Base-by-base conservation (phyloP, 2,888 invertebrate genomes). In the Blera fallax region DNA sequence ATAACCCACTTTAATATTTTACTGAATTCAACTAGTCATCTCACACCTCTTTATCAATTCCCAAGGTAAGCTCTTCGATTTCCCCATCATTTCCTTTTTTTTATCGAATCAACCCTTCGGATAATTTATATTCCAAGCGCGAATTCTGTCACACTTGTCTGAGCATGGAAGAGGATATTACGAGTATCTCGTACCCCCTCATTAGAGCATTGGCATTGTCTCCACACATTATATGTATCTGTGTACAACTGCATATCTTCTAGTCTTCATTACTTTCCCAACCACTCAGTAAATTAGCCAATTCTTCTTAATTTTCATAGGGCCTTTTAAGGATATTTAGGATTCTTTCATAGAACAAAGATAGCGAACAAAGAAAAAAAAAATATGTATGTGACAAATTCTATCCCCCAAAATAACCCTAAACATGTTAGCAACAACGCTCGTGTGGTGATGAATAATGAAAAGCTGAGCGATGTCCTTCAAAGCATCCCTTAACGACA, bases 391-490 rank as follows among this genome's bases (percentile, higher is more conserved):
- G 45, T 45, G 65, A 67, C 65, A 67, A 56, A 48, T 67, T 58
- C 11, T 18, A 6, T 40, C n/a, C 21, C 18, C 6, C n/a, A 56
- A 27, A 27, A 37, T 67, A 67, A 67, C 58, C 48, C 56, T 67
- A 65, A 58, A 58, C 58, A 76, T 43, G 65, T 58, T 76, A 58
- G 24, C 48, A 32, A 58, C 76, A 48, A 37, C 37, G 58, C 48
- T 76, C 48, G 76, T 58, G 67, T 76, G 76, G 65, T 34, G 45
- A 56, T 67, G 76, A 76, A 76, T 76, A 76, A 76, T 67, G 67
- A 76, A 76, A 65, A 67, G 65, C 76, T 54, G 54, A 64, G 18
- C 54, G 43, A 54, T 74, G 54, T n/a, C 43, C 74, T 50, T 67
- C 67, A 48, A 48, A 58, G 27, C 56, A 58, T 27, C 27, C 43